A percentile compares a stretch with the other conserved stretches of the same genome.
phyloP scores from a whole-genome alignment of 1,140 invertebrate species.

The Notospermus geniculatus region DNA sequence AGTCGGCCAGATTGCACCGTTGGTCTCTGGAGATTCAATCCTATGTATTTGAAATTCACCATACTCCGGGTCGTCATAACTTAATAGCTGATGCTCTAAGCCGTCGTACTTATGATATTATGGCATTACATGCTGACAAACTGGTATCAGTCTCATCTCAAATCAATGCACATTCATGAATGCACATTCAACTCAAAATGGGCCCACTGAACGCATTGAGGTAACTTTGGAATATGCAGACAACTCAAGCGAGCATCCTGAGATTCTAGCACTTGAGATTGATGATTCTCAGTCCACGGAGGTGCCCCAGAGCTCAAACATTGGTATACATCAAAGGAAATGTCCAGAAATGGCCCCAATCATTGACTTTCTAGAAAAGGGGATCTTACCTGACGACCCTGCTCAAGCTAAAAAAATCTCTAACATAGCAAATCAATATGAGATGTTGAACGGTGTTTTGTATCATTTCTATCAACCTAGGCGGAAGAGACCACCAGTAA shows the following conservation, averaged over 20 bases:
- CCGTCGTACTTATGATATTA: background rate
- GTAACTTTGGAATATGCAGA: background rate
- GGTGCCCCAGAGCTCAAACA: background rate
- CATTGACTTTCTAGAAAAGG: background rate
- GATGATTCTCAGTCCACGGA: background rate
- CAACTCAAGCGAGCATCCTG: background rate
- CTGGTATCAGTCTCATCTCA: too few relatives aligned
- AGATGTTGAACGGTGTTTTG: slow-evolving; percentile 20
- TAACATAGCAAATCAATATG: slow-evolving; percentile 18
- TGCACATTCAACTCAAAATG: too few relatives aligned
- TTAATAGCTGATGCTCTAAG: background rate
- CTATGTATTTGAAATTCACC: background rate
- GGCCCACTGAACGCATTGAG: background rate
- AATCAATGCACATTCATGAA: too few relatives aligned
- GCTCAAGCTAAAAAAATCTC: background rate
- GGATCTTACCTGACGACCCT: background rate
- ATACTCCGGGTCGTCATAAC: background rate
- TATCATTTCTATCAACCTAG: slow-evolving; percentile 24
- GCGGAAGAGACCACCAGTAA: slow-evolving; percentile 2
- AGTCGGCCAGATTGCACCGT: background rate
- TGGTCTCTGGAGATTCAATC: background rate
- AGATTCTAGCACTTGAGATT: background rate
- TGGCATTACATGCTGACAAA: background rate
- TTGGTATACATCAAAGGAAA: background rate
- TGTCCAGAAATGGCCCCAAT: background rate